Evolutionary conservation across 2,888 invertebrate species (phyloP).

Genomic region (Arctia plantaginis): DNA sequence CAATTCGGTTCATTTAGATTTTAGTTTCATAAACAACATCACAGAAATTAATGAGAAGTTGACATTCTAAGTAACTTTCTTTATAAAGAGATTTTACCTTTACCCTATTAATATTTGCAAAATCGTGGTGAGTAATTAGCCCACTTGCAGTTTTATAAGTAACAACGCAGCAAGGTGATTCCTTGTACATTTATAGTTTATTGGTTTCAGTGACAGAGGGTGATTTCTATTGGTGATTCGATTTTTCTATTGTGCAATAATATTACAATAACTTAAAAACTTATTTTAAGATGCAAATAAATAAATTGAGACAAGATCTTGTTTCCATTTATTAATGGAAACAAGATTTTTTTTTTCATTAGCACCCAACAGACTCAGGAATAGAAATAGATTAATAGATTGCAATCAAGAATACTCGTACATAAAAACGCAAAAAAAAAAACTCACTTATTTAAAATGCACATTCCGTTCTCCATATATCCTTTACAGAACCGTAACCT

Average conservation of each 20-base stretch:
- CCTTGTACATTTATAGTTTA: neutral
- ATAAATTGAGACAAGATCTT: neutral
- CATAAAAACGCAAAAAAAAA: neutral
- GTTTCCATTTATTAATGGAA: no score
- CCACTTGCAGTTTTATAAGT: neutral
- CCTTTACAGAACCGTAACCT: conserved; percentile 51
- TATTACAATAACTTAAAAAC: neutral
- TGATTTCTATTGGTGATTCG: no score
- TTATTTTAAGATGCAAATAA: neutral
- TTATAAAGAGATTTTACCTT: neutral
- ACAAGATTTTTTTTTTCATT: no score
- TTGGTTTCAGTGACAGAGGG: neutral
- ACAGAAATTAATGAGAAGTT: conserved; percentile 2
- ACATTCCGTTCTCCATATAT: conserved; percentile 44
- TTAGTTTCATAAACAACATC: conserved; percentile 1
- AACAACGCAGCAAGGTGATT: neutral
- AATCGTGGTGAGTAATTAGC: neutral
- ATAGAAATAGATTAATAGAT: no score
- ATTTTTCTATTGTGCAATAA: neutral
- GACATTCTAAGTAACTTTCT: neutral
- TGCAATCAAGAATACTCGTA: no score
- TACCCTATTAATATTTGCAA: neutral
- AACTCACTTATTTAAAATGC: conserved; percentile 10
- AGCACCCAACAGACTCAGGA: no score
- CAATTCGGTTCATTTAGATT: conserved; percentile 11